Conservation (phyloP, 2,888 invertebrate genomes). For the Sisyra terminalis region DNA sequence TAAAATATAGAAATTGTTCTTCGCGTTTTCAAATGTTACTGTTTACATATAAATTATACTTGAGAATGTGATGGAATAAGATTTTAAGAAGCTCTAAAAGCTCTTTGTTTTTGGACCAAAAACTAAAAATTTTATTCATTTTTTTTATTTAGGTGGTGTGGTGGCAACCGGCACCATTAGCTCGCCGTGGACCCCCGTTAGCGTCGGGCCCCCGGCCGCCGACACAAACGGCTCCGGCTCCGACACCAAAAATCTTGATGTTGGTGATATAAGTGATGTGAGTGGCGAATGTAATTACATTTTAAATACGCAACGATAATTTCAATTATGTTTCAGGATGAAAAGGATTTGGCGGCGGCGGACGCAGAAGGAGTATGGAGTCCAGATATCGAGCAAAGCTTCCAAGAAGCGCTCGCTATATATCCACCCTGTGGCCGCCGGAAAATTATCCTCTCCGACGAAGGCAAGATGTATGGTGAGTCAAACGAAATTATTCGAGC, state of each 20-base stretch:
- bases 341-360: constrained; percentile 83
- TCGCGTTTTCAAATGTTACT: no score
- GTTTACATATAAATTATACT: no score
- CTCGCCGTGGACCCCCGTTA: constrained; percentile 90
- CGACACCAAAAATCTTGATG: constrained; percentile 82
- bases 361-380: constrained; percentile 99
- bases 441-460: constrained; percentile 99
- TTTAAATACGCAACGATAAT: neutral
- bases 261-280: constrained; percentile 81
- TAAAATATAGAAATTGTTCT: no score
- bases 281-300: constrained; percentile 22
- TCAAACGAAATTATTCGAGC: constrained; percentile 19
- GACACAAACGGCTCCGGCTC: constrained; percentile 83
- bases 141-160: constrained; percentile 37
- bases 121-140: no score
- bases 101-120: no score
- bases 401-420: constrained; percentile 98
- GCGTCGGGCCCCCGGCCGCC: constrained; percentile 59
- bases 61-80: no score
- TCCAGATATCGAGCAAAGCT: constrained; percentile 99
- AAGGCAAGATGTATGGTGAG: constrained; percentile 99
- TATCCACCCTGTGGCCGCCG: constrained; percentile 98
- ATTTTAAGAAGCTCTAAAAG: no score
- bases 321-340: constrained; percentile 35
- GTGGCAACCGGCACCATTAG: constrained; percentile 86